Base-by-base conservation (phyloP, 2,113 vertebrate genomes). In the Poeciliopsis turrubarensis region DNA sequence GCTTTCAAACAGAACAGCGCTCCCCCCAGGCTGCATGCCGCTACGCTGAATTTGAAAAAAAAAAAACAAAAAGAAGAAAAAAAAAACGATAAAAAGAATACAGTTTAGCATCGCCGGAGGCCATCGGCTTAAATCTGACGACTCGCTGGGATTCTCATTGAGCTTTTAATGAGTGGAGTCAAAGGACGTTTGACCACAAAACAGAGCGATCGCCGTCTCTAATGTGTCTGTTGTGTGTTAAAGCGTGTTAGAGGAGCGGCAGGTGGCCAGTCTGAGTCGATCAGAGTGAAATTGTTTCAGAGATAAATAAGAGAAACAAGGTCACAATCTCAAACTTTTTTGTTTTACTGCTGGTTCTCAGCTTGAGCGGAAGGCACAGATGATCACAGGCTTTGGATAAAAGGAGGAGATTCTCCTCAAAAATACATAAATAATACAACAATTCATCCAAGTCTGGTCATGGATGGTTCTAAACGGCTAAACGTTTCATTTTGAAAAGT, bases 1-100 rank as follows among this genome's bases (percentile, higher is more conserved):
- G 81, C 72, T 81, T 83, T 89, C 79, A 87, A 88, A 89, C 65
- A 86, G 81, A 88, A 89, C 65, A 87, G 81, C 77, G 79, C 34
- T 65, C 75, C 82, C 82, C 72, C n/a, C 12, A 0, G 80, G 82
- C 68, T 44, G 79, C 63, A 75, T 76, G 69, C 68, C 11, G 29
- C 75, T 87, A 84, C 72, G 71, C 69, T 65, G 44, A 30, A 61
- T 76, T 75, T 1, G 30, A 32, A 32, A 2, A 44, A 65, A 71
- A 19, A 70, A 66, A 78, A n/a, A n/a, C n/a, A n/a, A n/a, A n/a
- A n/a, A n/a, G 65, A 41, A 32, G 7, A 7, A 32, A 76, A 73
- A 76, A 73, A 85, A 72, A 73, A 71, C 2, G 3, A 25, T 10
- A 57, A 13, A 82, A 64, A 84, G 81, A 80, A 31, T 29, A 25